phyloP scores from a whole-genome alignment of 2,888 invertebrate genomes.

The Thymelicus acteon region DNA sequence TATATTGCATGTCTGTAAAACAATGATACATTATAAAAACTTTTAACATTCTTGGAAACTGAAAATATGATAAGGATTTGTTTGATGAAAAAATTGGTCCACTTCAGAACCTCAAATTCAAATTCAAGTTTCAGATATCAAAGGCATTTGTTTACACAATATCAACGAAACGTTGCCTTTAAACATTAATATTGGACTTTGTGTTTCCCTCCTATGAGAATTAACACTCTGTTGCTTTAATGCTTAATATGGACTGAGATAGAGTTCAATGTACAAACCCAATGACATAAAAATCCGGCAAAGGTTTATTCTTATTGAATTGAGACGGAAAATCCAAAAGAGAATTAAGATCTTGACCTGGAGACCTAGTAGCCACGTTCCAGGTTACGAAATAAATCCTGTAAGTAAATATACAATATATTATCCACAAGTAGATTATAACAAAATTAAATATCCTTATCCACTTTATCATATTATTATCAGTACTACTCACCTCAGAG shows the following conservation, averaged over 20 bases:
- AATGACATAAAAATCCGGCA: slow-evolving; percentile 94
- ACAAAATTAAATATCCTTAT: slow-evolving; percentile 1
- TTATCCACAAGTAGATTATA: not conserved
- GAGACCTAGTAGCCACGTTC: slow-evolving; percentile 94
- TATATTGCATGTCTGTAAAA: no score
- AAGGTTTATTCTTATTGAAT: slow-evolving; percentile 84
- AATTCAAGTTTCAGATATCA: not conserved
- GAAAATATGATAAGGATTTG: no score
- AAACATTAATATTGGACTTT: not conserved
- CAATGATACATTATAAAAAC: no score
- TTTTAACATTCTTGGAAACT: no score
- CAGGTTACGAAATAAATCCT: slow-evolving; percentile 94
- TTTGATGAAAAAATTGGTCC: no score
- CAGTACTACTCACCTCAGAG: slow-evolving; percentile 42
- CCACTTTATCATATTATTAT: slow-evolving; percentile 3
- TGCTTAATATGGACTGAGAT: not conserved
- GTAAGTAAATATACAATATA: slow-evolving; percentile 49
- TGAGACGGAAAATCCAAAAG: slow-evolving; percentile 88
- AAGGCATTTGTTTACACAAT: not conserved
- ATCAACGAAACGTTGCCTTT: not conserved
- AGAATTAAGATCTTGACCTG: slow-evolving; percentile 89
- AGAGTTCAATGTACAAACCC: slow-evolving; percentile 83
- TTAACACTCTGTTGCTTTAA: not conserved
- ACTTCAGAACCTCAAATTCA: no score
- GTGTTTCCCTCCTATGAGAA: not conserved